Percentiles rank a stretch among this genome's conserved stretches.
Evolutionary conservation across 1,140 invertebrate genomes (phyloP).

Genomic region (Zaprionus taronus): DNA sequence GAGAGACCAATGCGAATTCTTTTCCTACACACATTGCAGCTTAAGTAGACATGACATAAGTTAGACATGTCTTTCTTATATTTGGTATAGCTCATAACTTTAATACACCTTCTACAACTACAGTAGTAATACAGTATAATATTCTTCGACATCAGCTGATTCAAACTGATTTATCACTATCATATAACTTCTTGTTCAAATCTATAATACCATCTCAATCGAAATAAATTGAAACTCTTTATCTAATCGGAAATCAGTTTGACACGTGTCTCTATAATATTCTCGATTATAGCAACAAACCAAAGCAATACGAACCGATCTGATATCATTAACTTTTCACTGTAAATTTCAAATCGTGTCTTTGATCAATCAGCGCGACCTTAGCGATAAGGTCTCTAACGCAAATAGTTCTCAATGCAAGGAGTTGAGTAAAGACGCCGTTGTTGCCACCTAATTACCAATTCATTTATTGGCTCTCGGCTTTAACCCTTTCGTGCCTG

Average conservation of each 20-base stretch:
- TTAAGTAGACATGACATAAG: too few species aligned
- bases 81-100: too few species aligned
- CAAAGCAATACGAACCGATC: not conserved
- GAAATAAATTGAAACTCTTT: not conserved
- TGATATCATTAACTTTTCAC: constrained; percentile 1
- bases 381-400: not conserved
- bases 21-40: not conserved
- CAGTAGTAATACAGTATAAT: not conserved
- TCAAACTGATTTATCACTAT: not conserved
- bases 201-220: not conserved
- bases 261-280: not conserved
- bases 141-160: not conserved
- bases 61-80: too few species aligned
- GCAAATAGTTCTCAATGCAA: not conserved
- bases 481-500: constrained; percentile 1
- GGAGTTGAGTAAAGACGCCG: not conserved
- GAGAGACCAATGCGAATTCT: constrained; percentile 10
- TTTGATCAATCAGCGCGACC: not conserved
- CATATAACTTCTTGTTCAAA: not conserved
- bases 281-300: too few species aligned
- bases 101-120: too few species aligned
- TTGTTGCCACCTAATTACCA: constrained; percentile 29
- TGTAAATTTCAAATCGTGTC: not conserved
- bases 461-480: constrained; percentile 24
- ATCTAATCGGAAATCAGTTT: not conserved